Evolutionary conservation across 2,797 vertebrate genomes (phyloP).

Genomic region (Coregonus suidteri): DNA sequence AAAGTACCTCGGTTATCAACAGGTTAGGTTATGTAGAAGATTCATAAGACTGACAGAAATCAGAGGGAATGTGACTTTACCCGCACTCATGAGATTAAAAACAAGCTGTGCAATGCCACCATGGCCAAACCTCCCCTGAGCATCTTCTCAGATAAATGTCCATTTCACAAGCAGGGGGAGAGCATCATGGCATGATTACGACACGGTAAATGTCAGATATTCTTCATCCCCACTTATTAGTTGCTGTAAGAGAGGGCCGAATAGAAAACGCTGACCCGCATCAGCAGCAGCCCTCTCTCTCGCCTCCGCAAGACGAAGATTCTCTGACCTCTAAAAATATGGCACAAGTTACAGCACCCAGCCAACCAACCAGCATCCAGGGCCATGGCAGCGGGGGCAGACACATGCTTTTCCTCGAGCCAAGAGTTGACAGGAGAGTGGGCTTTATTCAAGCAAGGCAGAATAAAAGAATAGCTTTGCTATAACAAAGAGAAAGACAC

Average conservation of each 20-base stretch:
- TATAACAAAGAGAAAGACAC: slow-evolving; percentile 6
- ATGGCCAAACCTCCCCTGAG: not conserved
- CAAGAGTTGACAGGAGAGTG: slow-evolving; percentile 1
- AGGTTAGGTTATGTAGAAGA: not conserved
- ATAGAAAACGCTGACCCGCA: slow-evolving; percentile 32
- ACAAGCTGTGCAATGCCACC: not conserved
- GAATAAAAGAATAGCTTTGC: slow-evolving; percentile 7
- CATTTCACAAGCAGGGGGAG: slow-evolving; percentile 13
- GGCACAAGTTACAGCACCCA: slow-evolving; percentile 40
- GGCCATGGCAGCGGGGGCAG: slow-evolving; percentile 9
- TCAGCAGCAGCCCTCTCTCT: not conserved
- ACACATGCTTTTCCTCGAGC: not conserved
- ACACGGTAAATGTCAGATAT: slow-evolving; percentile 35
- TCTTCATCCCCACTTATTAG: slow-evolving; percentile 43
- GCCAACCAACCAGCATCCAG: slow-evolving; percentile 69
- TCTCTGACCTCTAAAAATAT: slow-evolving; percentile 75
- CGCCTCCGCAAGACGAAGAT: slow-evolving; percentile 7
- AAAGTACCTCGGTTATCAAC: not conserved
- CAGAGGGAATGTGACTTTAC: not conserved
- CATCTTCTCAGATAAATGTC: not conserved
- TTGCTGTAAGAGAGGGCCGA: slow-evolving; percentile 24
- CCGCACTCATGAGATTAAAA: slow-evolving; percentile 1
- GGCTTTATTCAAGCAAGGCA: slow-evolving; percentile 3
- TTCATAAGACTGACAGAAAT: not conserved
- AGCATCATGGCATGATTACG: slow-evolving; percentile 22